A percentile compares a stretch with the other conserved stretches of the same genome.
Conservation (phyloP, 2,113 vertebrate genomes). For the Pollimyrus isidori region DNA sequence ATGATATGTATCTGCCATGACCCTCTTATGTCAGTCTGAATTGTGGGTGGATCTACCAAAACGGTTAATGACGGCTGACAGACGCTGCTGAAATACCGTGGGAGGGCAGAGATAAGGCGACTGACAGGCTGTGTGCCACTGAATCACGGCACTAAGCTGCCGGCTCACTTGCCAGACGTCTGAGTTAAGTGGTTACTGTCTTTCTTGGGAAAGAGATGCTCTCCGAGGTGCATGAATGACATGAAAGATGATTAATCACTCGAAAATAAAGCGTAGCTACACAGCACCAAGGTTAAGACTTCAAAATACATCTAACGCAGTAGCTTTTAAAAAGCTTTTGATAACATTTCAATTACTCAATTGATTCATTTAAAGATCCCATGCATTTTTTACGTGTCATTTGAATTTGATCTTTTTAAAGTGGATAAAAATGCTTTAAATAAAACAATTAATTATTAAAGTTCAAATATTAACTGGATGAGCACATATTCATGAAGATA, state of each 20-base stretch:
- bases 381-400: neutral
- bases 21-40: constrained; percentile 5
- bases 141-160: neutral
- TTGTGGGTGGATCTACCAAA: neutral
- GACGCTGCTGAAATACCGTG: neutral
- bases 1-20: neutral
- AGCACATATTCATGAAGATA: neutral
- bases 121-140: neutral
- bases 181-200: constrained; percentile 3
- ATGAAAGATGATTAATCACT: neutral
- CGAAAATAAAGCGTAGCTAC: neutral
- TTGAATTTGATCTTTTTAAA: neutral
- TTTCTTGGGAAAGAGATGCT: neutral
- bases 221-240: neutral
- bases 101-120: neutral
- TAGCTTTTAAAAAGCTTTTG: neutral
- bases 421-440: neutral
- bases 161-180: neutral
- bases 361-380: neutral
- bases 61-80: constrained; percentile 2
- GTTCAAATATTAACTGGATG: neutral
- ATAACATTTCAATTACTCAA: neutral
- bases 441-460: neutral
- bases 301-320: neutral
- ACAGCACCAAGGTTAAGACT: neutral